A percentile compares a stretch with the other conserved stretches of the same genome.
phyloP scores from a whole-genome alignment of 1,140 invertebrate genomes.

The Orius insidiosus region DNA sequence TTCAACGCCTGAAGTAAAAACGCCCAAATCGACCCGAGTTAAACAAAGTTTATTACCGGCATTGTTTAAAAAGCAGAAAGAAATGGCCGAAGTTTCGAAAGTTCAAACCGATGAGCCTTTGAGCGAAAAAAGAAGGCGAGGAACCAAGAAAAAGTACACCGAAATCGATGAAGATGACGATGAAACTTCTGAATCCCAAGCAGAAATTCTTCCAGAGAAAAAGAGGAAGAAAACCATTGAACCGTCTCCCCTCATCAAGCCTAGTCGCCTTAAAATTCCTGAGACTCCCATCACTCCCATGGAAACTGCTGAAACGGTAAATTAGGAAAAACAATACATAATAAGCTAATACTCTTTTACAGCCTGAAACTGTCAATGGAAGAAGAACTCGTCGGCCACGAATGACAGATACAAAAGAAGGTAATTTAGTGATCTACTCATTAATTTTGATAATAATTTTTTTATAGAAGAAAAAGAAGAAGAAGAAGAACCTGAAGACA shows the following conservation, averaged over 20 bases:
- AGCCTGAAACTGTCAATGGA: not conserved
- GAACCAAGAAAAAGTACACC: slow-evolving; percentile 3
- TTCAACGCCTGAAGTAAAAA: slow-evolving; percentile 16
- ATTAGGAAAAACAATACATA: not conserved
- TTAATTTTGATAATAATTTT: not conserved
- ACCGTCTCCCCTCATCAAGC: not conserved
- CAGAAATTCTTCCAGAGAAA: not conserved
- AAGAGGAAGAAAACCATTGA: slow-evolving; percentile 1
- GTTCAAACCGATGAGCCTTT: slow-evolving; percentile 19
- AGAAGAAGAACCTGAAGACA: no score
- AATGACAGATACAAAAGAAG: not conserved
- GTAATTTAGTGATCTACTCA: not conserved
- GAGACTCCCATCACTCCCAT: not conserved
- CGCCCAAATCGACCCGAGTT: slow-evolving; percentile 19
- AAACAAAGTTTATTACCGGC: slow-evolving; percentile 19
- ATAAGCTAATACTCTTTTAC: not conserved
- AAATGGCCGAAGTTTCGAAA: slow-evolving; percentile 12
- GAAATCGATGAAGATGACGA: slow-evolving; percentile 6
- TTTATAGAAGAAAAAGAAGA: not conserved
- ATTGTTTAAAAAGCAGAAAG: slow-evolving; percentile 19
- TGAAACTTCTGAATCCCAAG: slow-evolving; percentile 2
- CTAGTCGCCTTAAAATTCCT: not conserved
- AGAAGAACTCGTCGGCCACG: not conserved
- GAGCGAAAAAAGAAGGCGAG: slow-evolving; percentile 5
- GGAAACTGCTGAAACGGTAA: not conserved